phyloP scores from a whole-genome alignment of 2,113 vertebrate species.

The Lonchura striata region DNA sequence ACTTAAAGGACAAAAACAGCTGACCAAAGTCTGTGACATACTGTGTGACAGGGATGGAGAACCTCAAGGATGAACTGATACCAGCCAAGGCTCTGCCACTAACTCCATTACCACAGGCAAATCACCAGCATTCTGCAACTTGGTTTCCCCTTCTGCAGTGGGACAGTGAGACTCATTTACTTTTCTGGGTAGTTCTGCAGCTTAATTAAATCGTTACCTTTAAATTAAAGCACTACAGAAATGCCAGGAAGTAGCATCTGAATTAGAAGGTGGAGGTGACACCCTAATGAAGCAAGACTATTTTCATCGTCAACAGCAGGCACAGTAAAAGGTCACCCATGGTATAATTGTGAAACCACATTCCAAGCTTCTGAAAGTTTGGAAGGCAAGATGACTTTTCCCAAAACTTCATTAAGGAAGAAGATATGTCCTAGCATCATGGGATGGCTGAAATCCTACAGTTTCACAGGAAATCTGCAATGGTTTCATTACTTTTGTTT shows the following conservation, averaged over 20 bases:
- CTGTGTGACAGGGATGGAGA: background rate
- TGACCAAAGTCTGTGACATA: background rate
- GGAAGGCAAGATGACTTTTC: background rate
- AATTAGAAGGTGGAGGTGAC: conserved; percentile 45
- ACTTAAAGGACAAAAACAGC: conserved; percentile 4
- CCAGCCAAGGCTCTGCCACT: background rate
- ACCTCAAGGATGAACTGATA: background rate
- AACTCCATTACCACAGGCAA: background rate
- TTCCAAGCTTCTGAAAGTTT: conserved; percentile 42
- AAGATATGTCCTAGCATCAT: background rate
- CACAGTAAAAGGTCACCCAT: conserved; percentile 30
- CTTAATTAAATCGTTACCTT: conserved; percentile 62
- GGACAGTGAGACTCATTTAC: background rate
- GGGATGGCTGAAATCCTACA: background rate
- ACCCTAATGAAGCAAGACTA: conserved; percentile 31
- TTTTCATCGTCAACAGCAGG: conserved; percentile 31
- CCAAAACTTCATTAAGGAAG: conserved; percentile 36
- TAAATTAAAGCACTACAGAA: conserved; percentile 58
- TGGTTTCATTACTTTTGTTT: background rate
- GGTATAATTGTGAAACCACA: conserved; percentile 36
- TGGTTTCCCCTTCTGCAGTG: conserved; percentile 6
- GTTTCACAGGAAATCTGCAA: background rate
- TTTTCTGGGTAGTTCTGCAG: background rate
- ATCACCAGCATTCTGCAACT: background rate
- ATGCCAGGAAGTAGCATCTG: conserved; percentile 35